Percentiles rank a stretch among this genome's conserved stretches.
phyloP scores from a whole-genome alignment of 2,888 invertebrate species.

The Orchesellides sinensis region DNA sequence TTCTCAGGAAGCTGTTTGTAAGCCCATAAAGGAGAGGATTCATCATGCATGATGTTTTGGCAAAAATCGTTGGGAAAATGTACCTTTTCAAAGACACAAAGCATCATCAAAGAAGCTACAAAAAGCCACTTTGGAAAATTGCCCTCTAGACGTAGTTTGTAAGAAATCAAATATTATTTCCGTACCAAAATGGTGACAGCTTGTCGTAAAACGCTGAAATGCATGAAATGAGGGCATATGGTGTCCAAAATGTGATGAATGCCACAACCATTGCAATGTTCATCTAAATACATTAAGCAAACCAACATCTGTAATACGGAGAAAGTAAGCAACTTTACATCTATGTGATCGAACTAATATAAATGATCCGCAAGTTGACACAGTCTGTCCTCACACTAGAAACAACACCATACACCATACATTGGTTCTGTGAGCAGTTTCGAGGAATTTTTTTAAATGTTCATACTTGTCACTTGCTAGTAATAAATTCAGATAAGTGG shows the following conservation, averaged over 20 bases:
- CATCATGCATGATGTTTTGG: constrained; percentile 72
- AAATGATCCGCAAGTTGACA: too few species aligned
- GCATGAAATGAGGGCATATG: constrained; percentile 71
- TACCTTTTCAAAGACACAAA: constrained; percentile 70
- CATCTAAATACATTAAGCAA: too few species aligned
- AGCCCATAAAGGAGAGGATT: constrained; percentile 72
- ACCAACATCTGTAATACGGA: too few species aligned
- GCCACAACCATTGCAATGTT: constrained; percentile 70
- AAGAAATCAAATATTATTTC: not conserved
- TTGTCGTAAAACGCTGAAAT: constrained; percentile 67
- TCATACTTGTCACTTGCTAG: too few species aligned
- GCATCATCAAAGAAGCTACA: too few species aligned
- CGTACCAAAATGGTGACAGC: constrained; percentile 68
- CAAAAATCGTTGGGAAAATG: constrained; percentile 72
- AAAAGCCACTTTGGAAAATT: too few species aligned
- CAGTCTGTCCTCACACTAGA: too few species aligned
- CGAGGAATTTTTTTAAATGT: too few species aligned
- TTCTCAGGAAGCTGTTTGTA: constrained; percentile 65
- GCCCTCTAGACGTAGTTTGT: too few species aligned
- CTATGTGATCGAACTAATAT: too few species aligned
- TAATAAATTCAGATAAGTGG: too few species aligned
- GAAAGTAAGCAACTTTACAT: not conserved
- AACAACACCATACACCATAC: not conserved
- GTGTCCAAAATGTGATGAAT: constrained; percentile 70
- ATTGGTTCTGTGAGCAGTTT: not conserved